Base-by-base conservation (phyloP, 2,888 invertebrate genomes). In the Tenthredo scrophulariae region DNA sequence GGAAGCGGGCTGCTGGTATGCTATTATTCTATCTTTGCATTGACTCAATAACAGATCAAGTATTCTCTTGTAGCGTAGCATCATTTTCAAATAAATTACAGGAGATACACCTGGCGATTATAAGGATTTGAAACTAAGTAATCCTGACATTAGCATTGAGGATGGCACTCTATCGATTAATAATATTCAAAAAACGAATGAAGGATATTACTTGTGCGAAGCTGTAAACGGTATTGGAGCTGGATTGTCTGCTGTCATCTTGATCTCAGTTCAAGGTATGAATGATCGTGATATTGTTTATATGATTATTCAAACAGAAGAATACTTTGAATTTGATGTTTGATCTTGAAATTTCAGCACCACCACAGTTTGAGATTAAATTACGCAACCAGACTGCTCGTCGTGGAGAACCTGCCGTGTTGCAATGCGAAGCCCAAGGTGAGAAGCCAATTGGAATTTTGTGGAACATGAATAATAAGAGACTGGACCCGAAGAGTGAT, bases 181-280 rank as follows among this genome's bases (percentile, higher is more conserved):
- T 90, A 97, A 98, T 91, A 98, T 98, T 88, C 97, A 97, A 93
- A 98, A 98, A 94, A 97, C 96, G 29, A 98, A 98, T 92, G 98
- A 98, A 94, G 98, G 98, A 33, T 98, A 98, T 92, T 99, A 98
- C 93, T 95, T 99, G 70, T 99, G 99, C 93, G 98, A 99, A 94
- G 98, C 98, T 86, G 98, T 98, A 77, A 99, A 99, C 94, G 98
- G 98, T 90, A 98, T 99, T 90, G 98, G 98, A 86, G 97, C 98
- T 86, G 98, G 98, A 91, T 95, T 99, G 50, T 99, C 98, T 84
- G 98, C 98, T 89, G 98, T 99, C 33, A 97, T 98, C 89, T 95
- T 97, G 89, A 97, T 99, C 88, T 98, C 97, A 89, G 98, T 99
- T 65, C 98, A 98, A 95, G 97, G 98, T 98, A 94, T 90, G 62